phyloP scores from a whole-genome alignment of 2,888 invertebrate species.

The Melinaea menophilus region DNA sequence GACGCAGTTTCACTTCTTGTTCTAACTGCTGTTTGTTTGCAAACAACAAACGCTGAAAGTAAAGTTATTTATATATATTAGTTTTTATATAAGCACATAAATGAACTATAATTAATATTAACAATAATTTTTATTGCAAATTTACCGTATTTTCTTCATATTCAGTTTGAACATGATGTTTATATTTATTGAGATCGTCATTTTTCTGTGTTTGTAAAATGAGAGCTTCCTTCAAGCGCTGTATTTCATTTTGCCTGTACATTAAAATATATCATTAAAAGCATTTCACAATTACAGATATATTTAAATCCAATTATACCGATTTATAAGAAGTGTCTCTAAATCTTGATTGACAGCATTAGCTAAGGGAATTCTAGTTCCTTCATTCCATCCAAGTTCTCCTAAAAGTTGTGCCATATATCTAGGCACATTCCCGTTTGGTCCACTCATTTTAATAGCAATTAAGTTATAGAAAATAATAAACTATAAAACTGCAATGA shows the following conservation, averaged over 20 bases:
- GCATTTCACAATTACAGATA: slow-evolving; percentile 2
- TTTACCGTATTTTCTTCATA: slow-evolving; percentile 72
- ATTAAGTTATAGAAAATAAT: slow-evolving; percentile 24
- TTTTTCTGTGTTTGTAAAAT: slow-evolving; percentile 60
- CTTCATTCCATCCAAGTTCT: slow-evolving; percentile 85
- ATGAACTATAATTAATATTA: no score
- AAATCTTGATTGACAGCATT: slow-evolving; percentile 82
- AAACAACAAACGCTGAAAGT: slow-evolving; percentile 79
- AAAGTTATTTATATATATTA: not conserved
- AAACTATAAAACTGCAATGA: slow-evolving; percentile 11
- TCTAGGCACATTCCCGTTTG: slow-evolving; percentile 46
- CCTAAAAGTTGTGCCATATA: slow-evolving; percentile 81
- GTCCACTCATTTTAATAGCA: slow-evolving; percentile 48
- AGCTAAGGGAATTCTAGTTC: slow-evolving; percentile 88
- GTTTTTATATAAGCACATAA: no score
- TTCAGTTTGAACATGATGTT: slow-evolving; percentile 62
- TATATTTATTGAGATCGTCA: slow-evolving; percentile 66
- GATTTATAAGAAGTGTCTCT: slow-evolving; percentile 57
- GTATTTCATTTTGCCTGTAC: slow-evolving; percentile 70
- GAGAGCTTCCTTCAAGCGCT: slow-evolving; percentile 59
- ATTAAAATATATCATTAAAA: not conserved
- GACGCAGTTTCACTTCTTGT: slow-evolving; percentile 81
- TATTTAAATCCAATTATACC: slow-evolving; percentile 40
- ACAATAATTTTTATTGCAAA: slow-evolving; percentile 5
- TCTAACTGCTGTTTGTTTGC: slow-evolving; percentile 84